A percentile compares a stretch with the other conserved stretches of the same genome.
Evolutionary conservation across 2,888 invertebrate species (phyloP).

Genomic region (Ceraclea dissimilis): DNA sequence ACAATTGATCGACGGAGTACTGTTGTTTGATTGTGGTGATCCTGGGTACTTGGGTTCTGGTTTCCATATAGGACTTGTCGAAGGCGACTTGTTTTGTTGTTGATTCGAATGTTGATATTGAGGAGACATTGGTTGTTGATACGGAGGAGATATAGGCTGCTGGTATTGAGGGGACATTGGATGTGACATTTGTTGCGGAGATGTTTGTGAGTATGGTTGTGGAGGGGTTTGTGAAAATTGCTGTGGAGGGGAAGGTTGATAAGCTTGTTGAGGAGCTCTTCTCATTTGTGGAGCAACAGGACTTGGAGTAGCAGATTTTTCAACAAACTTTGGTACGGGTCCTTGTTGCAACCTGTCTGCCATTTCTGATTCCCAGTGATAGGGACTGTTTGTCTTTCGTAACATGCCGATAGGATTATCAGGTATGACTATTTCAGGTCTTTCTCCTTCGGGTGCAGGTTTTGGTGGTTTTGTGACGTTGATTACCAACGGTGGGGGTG

Average conservation of each 20-base stretch:
- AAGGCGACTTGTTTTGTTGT: slow-evolving; percentile 29
- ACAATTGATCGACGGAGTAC: slow-evolving; percentile 4
- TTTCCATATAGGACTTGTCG: slow-evolving; percentile 40
- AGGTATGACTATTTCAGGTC: slow-evolving; percentile 69
- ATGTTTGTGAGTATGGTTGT: slow-evolving; percentile 28
- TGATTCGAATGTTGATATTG: slow-evolving; percentile 38
- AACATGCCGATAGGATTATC: slow-evolving; percentile 64
- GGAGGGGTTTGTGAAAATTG: slow-evolving; percentile 34
- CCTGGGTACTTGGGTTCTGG: slow-evolving; percentile 44
- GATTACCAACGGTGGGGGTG: slow-evolving; percentile 55
- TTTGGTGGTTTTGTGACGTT: slow-evolving; percentile 41
- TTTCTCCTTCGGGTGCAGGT: slow-evolving; percentile 47
- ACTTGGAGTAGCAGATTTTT: slow-evolving; percentile 39
- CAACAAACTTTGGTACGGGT: slow-evolving; percentile 41
- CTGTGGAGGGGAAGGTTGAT: slow-evolving; percentile 41
- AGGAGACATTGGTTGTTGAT: slow-evolving; percentile 32
- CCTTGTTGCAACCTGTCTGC: slow-evolving; percentile 48
- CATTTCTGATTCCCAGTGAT: slow-evolving; percentile 55
- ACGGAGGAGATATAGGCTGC: slow-evolving; percentile 32
- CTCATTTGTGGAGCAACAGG: slow-evolving; percentile 40
- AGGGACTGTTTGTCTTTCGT: slow-evolving; percentile 61
- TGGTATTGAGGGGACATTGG: slow-evolving; percentile 30
- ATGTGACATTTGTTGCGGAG: slow-evolving; percentile 36
- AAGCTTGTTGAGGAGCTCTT: slow-evolving; percentile 40
- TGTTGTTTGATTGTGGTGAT: slow-evolving; percentile 13